Base-by-base conservation (phyloP, 2,797 vertebrate genomes). In the Enteromius radiatus region DNA sequence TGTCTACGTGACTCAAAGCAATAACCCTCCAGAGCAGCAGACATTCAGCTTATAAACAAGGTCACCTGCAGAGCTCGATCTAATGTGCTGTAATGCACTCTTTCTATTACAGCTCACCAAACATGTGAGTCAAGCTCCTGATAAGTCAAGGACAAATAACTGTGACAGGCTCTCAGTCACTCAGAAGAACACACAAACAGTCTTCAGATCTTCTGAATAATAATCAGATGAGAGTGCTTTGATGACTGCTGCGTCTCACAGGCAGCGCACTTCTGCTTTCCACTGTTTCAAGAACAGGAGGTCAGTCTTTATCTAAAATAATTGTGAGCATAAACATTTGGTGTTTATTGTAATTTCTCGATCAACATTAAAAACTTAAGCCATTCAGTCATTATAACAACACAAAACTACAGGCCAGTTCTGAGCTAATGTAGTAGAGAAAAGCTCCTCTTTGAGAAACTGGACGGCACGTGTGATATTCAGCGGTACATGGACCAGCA, bases 1-100 rank as follows among this genome's bases (percentile, higher is more conserved):
- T 0, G 77, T 56, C 10, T 79, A 56, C 77, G 47, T 79, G 77
- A 69, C 64, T 31, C 6, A n/a, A 47, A 54, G 64, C 17, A 38
- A 41, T 41, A 38, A 11, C 5, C 15, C 64, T 52, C 12, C 43
- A 4, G n/a, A 49, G 65, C 43, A 65, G 19, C 41, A 33, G 1
- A 5, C 59, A 1, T 5, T 23, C 26, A 0, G 47, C 41, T 54
- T 28, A 41, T 21, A 41, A 68, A 41, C 65, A 78, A 52, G 76
- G 61, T 78, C 63, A 59, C 56, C 73, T 41, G 12, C 52, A 19
- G 19, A 10, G 26, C 31, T 54, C 19, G 15, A 21, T 33, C 11
- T 38, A 15, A 56, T 4, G 10, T 11, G 10, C 2, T 8, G 65
- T n/a, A 45, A 76, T 23, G 36, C 52, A 61, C 26, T 14, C 59